Evolutionary conservation across 1,140 invertebrate genomes (phyloP).

Genomic region (Zaprionus taronus): DNA sequence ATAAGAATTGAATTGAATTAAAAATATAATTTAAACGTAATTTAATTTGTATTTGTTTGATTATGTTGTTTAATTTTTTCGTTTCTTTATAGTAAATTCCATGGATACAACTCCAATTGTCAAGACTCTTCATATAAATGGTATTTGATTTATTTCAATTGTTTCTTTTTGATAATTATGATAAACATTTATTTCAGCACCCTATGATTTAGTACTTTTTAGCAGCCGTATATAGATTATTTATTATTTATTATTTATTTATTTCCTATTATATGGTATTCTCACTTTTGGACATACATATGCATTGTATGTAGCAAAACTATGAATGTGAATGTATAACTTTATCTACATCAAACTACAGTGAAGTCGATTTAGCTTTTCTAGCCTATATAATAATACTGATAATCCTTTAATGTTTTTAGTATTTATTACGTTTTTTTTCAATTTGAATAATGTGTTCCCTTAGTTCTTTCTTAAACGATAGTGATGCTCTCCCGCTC

Average conservation of each 20-base stretch:
- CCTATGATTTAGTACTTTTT: neutral
- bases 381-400: too few relatives aligned
- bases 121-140: conserved; percentile 90
- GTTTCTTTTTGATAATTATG: conserved; percentile 15
- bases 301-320: too few relatives aligned
- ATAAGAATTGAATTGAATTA: too few relatives aligned
- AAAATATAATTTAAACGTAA: neutral
- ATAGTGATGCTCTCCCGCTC: too few relatives aligned
- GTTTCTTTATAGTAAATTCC: conserved; percentile 90
- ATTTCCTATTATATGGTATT: neutral
- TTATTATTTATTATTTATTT: neutral
- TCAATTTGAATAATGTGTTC: too few relatives aligned
- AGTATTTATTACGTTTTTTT: too few relatives aligned
- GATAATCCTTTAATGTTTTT: too few relatives aligned
- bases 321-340: too few relatives aligned
- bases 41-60: neutral
- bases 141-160: conserved; percentile 81
- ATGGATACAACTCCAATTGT: conserved; percentile 94
- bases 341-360: too few relatives aligned
- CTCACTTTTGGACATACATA: too few relatives aligned
- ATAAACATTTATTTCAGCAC: neutral
- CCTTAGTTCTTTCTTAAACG: too few relatives aligned
- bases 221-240: neutral
- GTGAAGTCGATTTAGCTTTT: too few relatives aligned
- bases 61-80: conserved; percentile 45